Evolutionary conservation across 1,140 invertebrate species (phyloP).

Genomic region (Bombus waltoni): DNA sequence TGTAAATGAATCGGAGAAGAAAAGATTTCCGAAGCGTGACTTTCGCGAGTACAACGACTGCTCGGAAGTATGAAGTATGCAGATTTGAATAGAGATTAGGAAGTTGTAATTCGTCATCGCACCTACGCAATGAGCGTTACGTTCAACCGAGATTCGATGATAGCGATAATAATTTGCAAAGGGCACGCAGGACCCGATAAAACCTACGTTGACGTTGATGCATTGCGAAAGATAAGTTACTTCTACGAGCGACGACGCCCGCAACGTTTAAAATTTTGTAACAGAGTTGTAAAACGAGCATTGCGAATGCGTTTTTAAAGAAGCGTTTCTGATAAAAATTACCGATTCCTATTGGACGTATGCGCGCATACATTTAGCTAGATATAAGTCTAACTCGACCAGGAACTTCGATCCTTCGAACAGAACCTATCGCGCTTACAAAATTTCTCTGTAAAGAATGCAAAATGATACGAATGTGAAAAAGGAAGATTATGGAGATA

Average conservation of each 20-base stretch:
- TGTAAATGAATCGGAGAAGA: not conserved
- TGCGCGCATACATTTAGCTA: not conserved
- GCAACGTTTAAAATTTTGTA: not conserved
- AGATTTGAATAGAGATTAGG: slow-evolving; percentile 42
- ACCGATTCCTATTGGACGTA: no score
- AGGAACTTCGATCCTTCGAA: no score
- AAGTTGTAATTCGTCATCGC: slow-evolving; percentile 54
- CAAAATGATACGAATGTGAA: not conserved
- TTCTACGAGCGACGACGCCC: not conserved
- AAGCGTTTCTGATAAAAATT: not conserved
- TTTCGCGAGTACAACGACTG: slow-evolving; percentile 1
- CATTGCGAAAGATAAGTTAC: slow-evolving; percentile 25
- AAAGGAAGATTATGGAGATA: not conserved
- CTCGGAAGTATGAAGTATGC: slow-evolving; percentile 24
- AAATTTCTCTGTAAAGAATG: no score
- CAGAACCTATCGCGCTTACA: no score
- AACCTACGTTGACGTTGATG: slow-evolving; percentile 40
- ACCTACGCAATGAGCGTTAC: slow-evolving; percentile 51
- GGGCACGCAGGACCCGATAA: slow-evolving; percentile 43
- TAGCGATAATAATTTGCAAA: slow-evolving; percentile 48
- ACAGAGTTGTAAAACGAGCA: not conserved
- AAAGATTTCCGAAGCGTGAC: not conserved
- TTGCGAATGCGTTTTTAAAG: not conserved
- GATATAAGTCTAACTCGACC: no score
- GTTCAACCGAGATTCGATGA: slow-evolving; percentile 37